phyloP scores from a whole-genome alignment of 2,113 vertebrate genomes.

The Balaeniceps rex region DNA sequence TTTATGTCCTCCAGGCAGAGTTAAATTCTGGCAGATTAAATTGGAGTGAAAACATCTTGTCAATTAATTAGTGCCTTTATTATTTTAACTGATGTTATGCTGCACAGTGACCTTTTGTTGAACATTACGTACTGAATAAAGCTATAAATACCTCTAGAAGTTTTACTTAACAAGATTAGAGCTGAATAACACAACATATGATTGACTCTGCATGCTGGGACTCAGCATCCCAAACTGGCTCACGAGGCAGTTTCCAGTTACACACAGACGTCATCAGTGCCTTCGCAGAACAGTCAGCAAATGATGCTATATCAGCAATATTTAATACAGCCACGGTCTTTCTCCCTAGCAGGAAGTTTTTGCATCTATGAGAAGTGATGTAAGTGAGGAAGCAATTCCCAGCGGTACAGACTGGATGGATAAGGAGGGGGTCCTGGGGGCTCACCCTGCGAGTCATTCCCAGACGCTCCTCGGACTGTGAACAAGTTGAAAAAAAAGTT shows the following conservation, averaged over 20 bases:
- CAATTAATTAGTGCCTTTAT: constrained; percentile 52
- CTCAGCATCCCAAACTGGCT: background rate
- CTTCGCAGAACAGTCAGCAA: background rate
- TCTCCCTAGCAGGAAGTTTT: background rate
- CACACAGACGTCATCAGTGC: background rate
- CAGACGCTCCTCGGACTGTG: background rate
- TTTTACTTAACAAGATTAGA: constrained; percentile 23
- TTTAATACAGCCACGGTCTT: background rate
- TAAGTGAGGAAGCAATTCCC: background rate
- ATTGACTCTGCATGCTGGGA: background rate
- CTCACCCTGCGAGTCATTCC: background rate
- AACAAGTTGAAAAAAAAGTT: background rate
- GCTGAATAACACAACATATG: background rate
- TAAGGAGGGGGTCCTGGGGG: background rate
- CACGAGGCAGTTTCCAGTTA: background rate
- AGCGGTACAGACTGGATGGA: background rate
- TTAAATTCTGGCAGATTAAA: constrained; percentile 36
- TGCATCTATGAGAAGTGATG: background rate
- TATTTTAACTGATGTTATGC: constrained; percentile 21
- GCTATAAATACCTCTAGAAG: constrained; percentile 14
- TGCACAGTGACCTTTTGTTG: background rate
- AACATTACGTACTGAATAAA: background rate
- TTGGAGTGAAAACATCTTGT: constrained; percentile 50
- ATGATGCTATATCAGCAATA: background rate
- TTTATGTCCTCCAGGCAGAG: constrained; percentile 41